These are phyloP conservation scores for Xylocopa sonorina DNA, from an alignment of 1,140 invertebrate genomes.

Conservation along the genomic window DNA sequence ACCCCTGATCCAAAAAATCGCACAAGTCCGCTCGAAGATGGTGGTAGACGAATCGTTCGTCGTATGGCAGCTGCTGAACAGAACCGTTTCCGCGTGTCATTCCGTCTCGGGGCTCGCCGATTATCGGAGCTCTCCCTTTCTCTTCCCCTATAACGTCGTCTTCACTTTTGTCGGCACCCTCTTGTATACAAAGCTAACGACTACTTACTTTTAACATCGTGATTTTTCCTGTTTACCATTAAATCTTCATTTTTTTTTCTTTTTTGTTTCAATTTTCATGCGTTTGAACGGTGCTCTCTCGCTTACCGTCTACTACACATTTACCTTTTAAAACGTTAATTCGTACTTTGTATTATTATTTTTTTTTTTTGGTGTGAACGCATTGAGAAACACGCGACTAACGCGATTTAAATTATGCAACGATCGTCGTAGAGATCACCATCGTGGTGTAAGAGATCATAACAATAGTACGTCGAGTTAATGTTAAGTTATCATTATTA, in stretches of 20 bases:
- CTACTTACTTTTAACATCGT: slow-evolving; percentile 65
- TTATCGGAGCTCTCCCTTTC: slow-evolving; percentile 47
- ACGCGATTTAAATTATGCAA: slow-evolving; percentile 41
- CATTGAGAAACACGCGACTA: slow-evolving; percentile 39
- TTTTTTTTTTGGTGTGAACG: neutral
- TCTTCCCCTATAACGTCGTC: slow-evolving; percentile 27
- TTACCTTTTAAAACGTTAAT: slow-evolving; percentile 4
- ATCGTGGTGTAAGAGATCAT: slow-evolving; percentile 52
- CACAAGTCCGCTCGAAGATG: slow-evolving; percentile 69
- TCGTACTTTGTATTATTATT: slow-evolving; percentile 19
- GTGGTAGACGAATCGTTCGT: slow-evolving; percentile 50
- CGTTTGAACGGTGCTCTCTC: slow-evolving; percentile 10
- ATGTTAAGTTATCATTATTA: slow-evolving; percentile 76
- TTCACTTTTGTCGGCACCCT: slow-evolving; percentile 48
- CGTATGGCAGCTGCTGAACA: slow-evolving; percentile 69
- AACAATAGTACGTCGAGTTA: slow-evolving; percentile 69
- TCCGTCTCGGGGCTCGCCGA: slow-evolving; percentile 29
- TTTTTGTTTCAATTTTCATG: neutral
- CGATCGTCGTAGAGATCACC: slow-evolving; percentile 48
- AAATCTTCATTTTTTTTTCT: neutral
- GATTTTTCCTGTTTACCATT: slow-evolving; percentile 27
- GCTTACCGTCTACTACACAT: slow-evolving; percentile 58
- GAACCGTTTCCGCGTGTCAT: slow-evolving; percentile 34
- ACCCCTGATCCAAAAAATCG: slow-evolving; percentile 68
- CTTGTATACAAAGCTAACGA: slow-evolving; percentile 75